Evolutionary conservation across 2,888 invertebrate species (phyloP).

Genomic region (Linhomoeus sp.): DNA sequence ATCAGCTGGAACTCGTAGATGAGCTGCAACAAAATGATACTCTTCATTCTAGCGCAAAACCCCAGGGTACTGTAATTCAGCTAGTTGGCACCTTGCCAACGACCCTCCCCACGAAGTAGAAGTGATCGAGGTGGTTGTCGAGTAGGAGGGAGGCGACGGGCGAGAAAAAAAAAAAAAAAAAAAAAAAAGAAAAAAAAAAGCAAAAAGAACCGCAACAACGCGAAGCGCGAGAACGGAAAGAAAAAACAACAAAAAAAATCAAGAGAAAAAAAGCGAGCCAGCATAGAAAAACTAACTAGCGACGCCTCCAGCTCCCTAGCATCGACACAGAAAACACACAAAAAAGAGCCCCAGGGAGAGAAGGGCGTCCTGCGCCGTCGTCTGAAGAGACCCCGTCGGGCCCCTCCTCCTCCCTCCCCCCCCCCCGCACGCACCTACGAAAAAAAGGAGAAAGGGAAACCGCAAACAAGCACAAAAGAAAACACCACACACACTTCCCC

Average conservation of each 20-base stretch:
- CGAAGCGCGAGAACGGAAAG: too few relatives aligned
- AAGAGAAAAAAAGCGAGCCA: too few relatives aligned
- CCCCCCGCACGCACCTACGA: slow-evolving; percentile 74
- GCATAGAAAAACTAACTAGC: too few relatives aligned
- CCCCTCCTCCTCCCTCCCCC: slow-evolving; percentile 39
- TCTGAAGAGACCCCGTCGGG: slow-evolving; percentile 50
- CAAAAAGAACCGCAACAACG: too few relatives aligned
- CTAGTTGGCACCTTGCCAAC: slow-evolving; percentile 51
- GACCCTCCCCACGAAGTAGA: slow-evolving; percentile 78
- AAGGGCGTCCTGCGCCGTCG: slow-evolving; percentile 67
- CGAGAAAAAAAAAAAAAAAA: too few relatives aligned
- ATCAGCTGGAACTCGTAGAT: slow-evolving; percentile 82
- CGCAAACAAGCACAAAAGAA: background rate
- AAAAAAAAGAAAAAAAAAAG: too few relatives aligned
- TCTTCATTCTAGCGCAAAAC: background rate
- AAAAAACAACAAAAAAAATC: too few relatives aligned
- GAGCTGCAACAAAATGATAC: slow-evolving; percentile 39
- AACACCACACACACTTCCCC: background rate
- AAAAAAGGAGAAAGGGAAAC: background rate
- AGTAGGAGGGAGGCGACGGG: slow-evolving; percentile 55
- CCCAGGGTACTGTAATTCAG: slow-evolving; percentile 33
- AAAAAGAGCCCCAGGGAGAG: too few relatives aligned
- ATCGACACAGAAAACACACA: too few relatives aligned
- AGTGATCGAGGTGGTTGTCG: slow-evolving; percentile 46
- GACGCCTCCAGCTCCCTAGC: too few relatives aligned